Evolutionary conservation across 2,888 invertebrate genomes (phyloP), one percentile per base, ranked within the genome.

Genomic region (Argynnis bischoffii): DNA sequence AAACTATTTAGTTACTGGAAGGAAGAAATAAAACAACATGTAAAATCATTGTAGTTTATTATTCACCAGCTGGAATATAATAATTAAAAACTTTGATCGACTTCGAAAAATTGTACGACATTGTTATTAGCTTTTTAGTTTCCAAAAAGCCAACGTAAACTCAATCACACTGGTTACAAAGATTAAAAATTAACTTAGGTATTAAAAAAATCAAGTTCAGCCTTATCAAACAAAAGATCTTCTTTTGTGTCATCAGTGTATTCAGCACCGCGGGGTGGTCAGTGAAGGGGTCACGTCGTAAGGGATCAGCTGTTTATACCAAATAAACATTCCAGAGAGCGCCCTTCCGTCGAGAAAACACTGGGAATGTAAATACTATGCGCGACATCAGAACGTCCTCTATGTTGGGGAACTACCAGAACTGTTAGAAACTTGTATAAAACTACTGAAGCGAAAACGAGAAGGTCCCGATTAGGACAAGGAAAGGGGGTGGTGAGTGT

Each of bases 201-300:
- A 84, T 86, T 87, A 75, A 90, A 86, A 85, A 87, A 90, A 88
- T 85, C 82, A 85, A 82, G 86, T 87, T 92, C 92, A 92, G 92
- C 92, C 92, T 92, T 92, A 92, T 92, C 79, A 89, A 91, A 92
- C 89, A 84, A 89, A 91, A 92, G 89, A 90, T 89, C 86, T 86
- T 88, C 88, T 82, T 83, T 87, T 83, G 84, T 88, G 87, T 88
- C 81, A 84, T 83, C 81, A 83, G 83, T 83, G 84, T 82, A 77
- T 83, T 74, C 78, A 88, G 87, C 89, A 87, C 87, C 84, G 80
- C 67, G 72, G 78, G 85, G 77, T 81, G 81, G 79, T 81, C 77
- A 73, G 76, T 81, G 89, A 90, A 88, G 89, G 87, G 88, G 83
- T 80, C 82, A 82, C 90, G 83, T 90, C 90, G 80, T 75, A 75